Evolutionary conservation across 1,140 invertebrate species (phyloP).

Genomic region (Drosophila leontia): DNA sequence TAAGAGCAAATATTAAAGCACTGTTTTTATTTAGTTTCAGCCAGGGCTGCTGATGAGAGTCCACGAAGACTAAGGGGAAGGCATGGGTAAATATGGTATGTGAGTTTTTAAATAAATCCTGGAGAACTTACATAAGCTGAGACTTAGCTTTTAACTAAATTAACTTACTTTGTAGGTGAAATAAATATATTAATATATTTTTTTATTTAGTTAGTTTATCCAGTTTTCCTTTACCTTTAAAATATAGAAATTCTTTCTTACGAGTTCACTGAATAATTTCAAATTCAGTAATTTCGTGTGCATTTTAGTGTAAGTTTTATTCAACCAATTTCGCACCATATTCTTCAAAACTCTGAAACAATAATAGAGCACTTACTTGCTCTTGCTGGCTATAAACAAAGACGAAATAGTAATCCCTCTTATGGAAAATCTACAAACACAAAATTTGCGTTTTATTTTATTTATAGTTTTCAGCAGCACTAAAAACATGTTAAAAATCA

Average conservation of each 20-base stretch:
- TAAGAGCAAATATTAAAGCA: constrained; percentile 78
- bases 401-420: constrained; percentile 1
- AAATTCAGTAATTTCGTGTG: too few species aligned
- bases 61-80: neutral
- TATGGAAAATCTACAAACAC: neutral
- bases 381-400: neutral
- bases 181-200: too few species aligned
- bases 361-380: neutral
- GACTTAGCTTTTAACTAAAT: neutral
- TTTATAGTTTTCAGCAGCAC: constrained; percentile 19
- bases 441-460: neutral
- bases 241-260: too few species aligned
- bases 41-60: constrained; percentile 2
- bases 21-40: constrained; percentile 55
- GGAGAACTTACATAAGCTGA: neutral
- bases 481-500: constrained; percentile 9
- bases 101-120: constrained; percentile 3
- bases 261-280: neutral
- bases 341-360: neutral
- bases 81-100: constrained; percentile 1
- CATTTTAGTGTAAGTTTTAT: neutral
- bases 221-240: too few species aligned
- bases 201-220: too few species aligned
- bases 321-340: neutral
- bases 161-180: too few species aligned